Conservation (phyloP, 2,888 invertebrate species). For the Cantharis lateralis region DNA sequence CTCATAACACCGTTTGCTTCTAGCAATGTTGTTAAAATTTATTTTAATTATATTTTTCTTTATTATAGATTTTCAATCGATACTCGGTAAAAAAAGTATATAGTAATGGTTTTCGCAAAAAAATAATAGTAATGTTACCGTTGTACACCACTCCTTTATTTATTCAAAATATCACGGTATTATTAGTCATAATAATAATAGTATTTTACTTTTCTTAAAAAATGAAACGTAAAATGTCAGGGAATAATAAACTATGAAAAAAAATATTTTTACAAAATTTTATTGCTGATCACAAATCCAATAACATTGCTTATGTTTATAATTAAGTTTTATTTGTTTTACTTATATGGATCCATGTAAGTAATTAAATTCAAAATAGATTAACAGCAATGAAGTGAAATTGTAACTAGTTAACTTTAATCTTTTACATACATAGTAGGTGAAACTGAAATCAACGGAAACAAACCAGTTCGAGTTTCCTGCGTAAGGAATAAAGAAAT, state of each 20-base stretch:
- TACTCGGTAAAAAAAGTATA: neutral
- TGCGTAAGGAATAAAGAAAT: slow-evolving; percentile 2
- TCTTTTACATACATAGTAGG: neutral
- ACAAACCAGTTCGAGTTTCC: slow-evolving; percentile 11
- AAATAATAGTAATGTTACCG: slow-evolving; percentile 4
- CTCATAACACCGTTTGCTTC: neutral
- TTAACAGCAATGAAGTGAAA: slow-evolving; percentile 10
- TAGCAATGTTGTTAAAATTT: neutral
- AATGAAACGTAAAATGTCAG: neutral
- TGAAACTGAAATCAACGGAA: slow-evolving; percentile 15
- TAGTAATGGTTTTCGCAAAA: neutral
- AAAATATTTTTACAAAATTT: neutral
- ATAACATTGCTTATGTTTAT: neutral
- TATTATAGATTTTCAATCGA: neutral
- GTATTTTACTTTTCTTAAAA: neutral
- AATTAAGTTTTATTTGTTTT: neutral
- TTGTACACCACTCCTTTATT: slow-evolving; percentile 34
- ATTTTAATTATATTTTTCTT: neutral
- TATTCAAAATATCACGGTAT: slow-evolving; percentile 29
- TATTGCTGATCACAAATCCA: neutral
- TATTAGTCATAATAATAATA: neutral
- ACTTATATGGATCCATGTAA: neutral
- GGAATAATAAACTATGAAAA: neutral
- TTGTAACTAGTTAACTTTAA: neutral
- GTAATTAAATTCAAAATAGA: slow-evolving; percentile 9